phyloP scores from a whole-genome alignment of 1,140 invertebrate genomes.

The Micrasema minimum region DNA sequence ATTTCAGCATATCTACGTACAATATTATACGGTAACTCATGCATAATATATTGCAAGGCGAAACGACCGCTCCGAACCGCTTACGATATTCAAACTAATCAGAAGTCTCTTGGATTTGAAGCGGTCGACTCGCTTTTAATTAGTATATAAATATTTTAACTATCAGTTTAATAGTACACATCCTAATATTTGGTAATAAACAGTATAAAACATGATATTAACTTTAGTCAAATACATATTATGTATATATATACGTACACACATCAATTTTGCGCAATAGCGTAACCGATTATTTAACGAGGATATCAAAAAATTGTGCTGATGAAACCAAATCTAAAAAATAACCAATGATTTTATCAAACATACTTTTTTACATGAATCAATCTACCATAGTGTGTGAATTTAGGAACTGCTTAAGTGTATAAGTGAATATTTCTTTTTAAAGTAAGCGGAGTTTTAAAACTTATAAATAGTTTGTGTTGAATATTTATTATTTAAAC shows the following conservation, averaged over 20 bases:
- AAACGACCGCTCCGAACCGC: background rate
- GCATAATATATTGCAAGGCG: background rate
- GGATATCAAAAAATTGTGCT: constrained; percentile 15
- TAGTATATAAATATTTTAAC: constrained; percentile 35
- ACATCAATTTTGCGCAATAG: constrained; percentile 28
- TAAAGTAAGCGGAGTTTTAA: background rate
- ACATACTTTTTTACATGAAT: background rate
- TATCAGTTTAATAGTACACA: constrained; percentile 47
- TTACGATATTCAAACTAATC: background rate
- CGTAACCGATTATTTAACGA: constrained; percentile 12
- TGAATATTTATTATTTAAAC: background rate
- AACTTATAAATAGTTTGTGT: constrained; percentile 21
- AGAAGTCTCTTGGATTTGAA: constrained; percentile 1
- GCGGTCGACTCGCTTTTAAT: constrained; percentile 8
- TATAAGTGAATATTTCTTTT: no score
- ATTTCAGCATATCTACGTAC: constrained; percentile 20
- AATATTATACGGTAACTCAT: constrained; percentile 9
- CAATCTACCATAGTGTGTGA: no score
- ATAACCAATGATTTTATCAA: background rate
- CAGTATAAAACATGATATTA: constrained; percentile 53
- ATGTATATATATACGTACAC: constrained; percentile 42
- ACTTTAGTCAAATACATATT: constrained; percentile 43
- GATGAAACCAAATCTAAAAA: background rate
- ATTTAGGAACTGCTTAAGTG: background rate
- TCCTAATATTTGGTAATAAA: constrained; percentile 52